phyloP scores from a whole-genome alignment of 53 echinoderm and acorn worm genomes.

The Stichopus horrens region DNA sequence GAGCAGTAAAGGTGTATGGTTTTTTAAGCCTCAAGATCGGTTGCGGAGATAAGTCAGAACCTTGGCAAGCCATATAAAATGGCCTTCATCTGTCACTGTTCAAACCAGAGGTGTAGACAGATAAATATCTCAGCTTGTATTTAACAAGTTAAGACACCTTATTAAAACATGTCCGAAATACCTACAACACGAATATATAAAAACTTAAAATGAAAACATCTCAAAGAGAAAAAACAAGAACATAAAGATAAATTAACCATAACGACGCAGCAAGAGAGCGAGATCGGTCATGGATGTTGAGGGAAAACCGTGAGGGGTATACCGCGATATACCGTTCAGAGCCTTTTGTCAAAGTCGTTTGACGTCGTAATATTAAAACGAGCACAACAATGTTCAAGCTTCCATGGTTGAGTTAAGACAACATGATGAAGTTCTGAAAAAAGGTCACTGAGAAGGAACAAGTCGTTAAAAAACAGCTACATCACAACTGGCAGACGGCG shows the following conservation, averaged over 20 bases:
- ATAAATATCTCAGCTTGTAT: neutral
- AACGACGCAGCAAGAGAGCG: neutral
- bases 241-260: neutral
- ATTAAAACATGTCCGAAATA: slow-evolving; percentile 25
- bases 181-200: too few species aligned
- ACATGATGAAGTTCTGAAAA: too few species aligned
- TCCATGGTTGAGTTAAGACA: too few species aligned
- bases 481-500: too few species aligned
- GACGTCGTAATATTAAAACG: too few species aligned
- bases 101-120: neutral
- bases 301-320: neutral
- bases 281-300: too few species aligned
- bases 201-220: neutral
- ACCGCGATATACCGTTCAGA: too few species aligned
- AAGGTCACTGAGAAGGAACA: too few species aligned
- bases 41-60: slow-evolving; percentile 16
- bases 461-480: too few species aligned
- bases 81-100: slow-evolving; percentile 18
- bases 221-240: neutral
- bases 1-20: slow-evolving; percentile 12
- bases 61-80: neutral
- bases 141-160: slow-evolving; percentile 35
- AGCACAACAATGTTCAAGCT: too few species aligned
- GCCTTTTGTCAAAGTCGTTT: too few species aligned
- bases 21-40: slow-evolving; percentile 9